Conservation (phyloP, 2,113 vertebrate species). For the Malurus cyaneus region DNA sequence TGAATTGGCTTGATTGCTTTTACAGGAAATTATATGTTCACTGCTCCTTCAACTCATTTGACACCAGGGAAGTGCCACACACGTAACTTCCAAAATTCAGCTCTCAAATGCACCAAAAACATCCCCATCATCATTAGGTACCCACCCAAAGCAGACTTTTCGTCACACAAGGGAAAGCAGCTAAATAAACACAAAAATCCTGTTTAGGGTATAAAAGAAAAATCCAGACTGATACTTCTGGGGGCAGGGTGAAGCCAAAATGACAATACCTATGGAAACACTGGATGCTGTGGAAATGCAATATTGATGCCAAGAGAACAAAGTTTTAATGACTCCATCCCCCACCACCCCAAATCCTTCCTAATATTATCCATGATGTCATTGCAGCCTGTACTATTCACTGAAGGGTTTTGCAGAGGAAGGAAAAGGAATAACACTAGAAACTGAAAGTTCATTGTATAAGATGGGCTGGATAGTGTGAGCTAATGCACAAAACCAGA, state of each 20-base stretch:
- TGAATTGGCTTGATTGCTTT: not conserved
- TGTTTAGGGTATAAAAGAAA: not conserved
- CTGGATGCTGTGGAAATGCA: not conserved
- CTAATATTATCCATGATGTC: not conserved
- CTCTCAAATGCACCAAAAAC: not conserved
- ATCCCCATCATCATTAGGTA: not conserved
- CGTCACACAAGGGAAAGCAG: not conserved
- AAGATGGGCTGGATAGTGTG: not conserved
- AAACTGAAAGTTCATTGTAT: not conserved
- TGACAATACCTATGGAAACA: not conserved
- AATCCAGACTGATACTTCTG: not conserved
- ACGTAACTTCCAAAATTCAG: not conserved
- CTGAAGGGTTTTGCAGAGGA: constrained; percentile 1
- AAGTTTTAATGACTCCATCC: not conserved
- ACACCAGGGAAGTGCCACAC: constrained; percentile 3
- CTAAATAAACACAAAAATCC: constrained; percentile 28
- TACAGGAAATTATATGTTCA: constrained; percentile 4
- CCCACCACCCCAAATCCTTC: not conserved
- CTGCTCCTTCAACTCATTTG: not conserved
- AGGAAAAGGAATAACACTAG: not conserved
- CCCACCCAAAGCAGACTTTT: not conserved
- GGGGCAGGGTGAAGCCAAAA: not conserved
- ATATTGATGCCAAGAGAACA: not conserved
- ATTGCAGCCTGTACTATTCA: not conserved
- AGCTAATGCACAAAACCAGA: not conserved